Evolutionary conservation across 2,113 vertebrate species (phyloP).

Genomic region (Sitta europaea): DNA sequence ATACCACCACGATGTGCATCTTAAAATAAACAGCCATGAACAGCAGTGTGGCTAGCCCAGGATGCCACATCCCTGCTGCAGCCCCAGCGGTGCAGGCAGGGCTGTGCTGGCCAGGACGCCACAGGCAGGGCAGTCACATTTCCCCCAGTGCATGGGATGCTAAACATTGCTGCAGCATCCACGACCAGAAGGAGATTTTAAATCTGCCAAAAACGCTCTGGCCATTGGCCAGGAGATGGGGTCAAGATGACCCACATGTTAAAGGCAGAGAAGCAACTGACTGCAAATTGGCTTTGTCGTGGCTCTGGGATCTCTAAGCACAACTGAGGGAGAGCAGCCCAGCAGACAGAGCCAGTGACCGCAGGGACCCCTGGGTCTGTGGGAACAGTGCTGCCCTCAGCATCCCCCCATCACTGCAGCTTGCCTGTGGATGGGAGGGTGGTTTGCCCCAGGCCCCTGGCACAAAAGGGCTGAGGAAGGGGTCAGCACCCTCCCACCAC

Average conservation of each 20-base stretch:
- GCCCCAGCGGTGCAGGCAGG: not conserved
- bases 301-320: not conserved
- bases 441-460: not conserved
- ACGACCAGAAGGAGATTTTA: not conserved
- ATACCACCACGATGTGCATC: rapidly evolving
- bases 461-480: not conserved
- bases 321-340: not conserved
- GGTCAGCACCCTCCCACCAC: rapidly evolving
- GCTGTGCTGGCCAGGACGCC: rapidly evolving
- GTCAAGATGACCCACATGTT: slow-evolving; percentile 53
- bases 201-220: slow-evolving; percentile 32
- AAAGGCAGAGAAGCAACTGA: slow-evolving; percentile 13
- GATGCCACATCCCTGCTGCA: not conserved
- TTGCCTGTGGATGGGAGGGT: not conserved
- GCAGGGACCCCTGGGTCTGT: not conserved
- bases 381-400: not conserved
- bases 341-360: not conserved
- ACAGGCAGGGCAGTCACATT: not conserved
- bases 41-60: rapidly evolving
- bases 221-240: slow-evolving; percentile 35
- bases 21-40: not conserved
- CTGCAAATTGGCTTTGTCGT: not conserved
- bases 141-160: slow-evolving; percentile 27
- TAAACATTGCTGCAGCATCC: not conserved
- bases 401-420: rapidly evolving